Conservation (phyloP, 2,113 vertebrate genomes). For the Rhinoderma darwinii region DNA sequence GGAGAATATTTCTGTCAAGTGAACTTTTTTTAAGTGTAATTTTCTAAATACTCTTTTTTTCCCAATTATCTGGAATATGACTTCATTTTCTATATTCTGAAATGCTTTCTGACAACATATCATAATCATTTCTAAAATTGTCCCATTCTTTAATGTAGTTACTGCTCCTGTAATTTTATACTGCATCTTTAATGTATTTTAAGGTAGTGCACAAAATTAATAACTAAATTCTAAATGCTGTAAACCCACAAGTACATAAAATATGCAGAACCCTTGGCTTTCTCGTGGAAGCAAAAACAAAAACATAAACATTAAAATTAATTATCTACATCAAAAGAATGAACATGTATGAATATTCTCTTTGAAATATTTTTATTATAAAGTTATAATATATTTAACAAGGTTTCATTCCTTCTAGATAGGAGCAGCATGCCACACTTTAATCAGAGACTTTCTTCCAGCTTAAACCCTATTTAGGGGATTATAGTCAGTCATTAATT, state of each 20-base stretch:
- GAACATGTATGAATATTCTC: slow-evolving; percentile 36
- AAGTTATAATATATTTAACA: slow-evolving; percentile 31
- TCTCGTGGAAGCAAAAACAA: slow-evolving; percentile 1
- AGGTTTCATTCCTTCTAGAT: slow-evolving; percentile 29
- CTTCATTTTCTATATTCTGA: background rate
- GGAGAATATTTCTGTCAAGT: too few species aligned
- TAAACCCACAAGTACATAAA: background rate
- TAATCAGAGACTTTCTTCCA: background rate
- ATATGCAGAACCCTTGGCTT: slow-evolving; percentile 26
- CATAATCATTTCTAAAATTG: background rate
- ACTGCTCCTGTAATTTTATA: background rate
- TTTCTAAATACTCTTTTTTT: background rate
- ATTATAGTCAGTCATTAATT: background rate
- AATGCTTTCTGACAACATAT: too few species aligned
- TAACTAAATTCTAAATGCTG: slow-evolving; percentile 6
- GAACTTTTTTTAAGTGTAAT: background rate
- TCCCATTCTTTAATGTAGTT: background rate
- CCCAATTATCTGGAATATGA: background rate
- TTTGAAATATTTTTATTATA: slow-evolving; percentile 34
- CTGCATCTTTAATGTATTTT: background rate
- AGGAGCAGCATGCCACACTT: slow-evolving; percentile 27
- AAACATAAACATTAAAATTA: slow-evolving; percentile 47
- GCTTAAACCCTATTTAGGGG: background rate
- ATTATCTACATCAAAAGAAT: slow-evolving; percentile 55
- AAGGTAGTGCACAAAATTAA: background rate